Evolutionary conservation across 2,888 invertebrate genomes (phyloP), one percentile per base, ranked within the genome.

Genomic region (Epinotia nisella): DNA sequence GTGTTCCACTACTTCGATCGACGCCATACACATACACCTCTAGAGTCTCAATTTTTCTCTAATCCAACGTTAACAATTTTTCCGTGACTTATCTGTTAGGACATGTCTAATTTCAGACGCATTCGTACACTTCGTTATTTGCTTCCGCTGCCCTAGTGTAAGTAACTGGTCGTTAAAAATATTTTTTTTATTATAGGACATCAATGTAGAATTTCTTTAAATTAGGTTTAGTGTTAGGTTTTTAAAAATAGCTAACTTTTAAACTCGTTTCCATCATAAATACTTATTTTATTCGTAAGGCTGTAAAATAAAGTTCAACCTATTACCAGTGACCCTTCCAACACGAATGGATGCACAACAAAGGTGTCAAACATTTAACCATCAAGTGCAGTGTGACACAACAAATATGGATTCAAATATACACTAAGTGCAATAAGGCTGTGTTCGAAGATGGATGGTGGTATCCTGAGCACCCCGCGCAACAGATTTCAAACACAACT

Each of bases 401-500:
- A 80, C 78, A 81, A 87, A 79, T 75, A 92, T 91, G 92, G 89
- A 86, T 84, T 85, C 86, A 64, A 88, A 87, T 78, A 87, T 88
- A 86, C 83, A 87, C 79, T 90, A 75, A 84, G 86, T 86, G 84
- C 71, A 77, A 83, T 84, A 81, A 70, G 58, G 75, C 53, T 66
- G 70, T 75, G 71, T 62, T 53, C 76, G 66, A 87, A 86, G 78
- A 94, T 94, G 94, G 94, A 94, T 84, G 92, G 94, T 85, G 94
- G 94, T 79, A 88, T 93, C 76, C 82, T 94, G 81, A 92, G 93
- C 81, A 89, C 92, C 72, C 91, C 88, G 79, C 92, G 89, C 78
- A 92, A 86, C 80, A 89, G 91, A 86, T 91, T 93, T 79, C 84
- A 91, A 74, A 87, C 88, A 62, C 93, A 92, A 80, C 79, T 93